A percentile compares a stretch with the other conserved stretches of the same genome.
phyloP scores from a whole-genome alignment of 2,113 vertebrate species.

The Cololabis saira region DNA sequence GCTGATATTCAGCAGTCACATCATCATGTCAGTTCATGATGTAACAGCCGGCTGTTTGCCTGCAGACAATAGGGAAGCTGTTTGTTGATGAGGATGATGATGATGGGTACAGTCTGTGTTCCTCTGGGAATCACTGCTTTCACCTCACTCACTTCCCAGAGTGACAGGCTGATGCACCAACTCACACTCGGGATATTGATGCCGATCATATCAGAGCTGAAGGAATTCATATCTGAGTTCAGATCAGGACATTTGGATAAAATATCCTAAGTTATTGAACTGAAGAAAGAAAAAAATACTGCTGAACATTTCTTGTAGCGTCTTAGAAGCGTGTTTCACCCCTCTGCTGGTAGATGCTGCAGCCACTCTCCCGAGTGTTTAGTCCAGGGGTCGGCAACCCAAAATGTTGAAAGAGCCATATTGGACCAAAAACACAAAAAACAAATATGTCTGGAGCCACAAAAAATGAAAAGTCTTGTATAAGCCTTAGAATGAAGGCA shows the following conservation, averaged over 20 bases:
- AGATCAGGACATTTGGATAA: neutral
- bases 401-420: too few species aligned
- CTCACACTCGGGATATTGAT: neutral
- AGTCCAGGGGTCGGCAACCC: too few species aligned
- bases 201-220: neutral
- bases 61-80: constrained; percentile 24
- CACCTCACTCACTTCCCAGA: constrained; percentile 17
- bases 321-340: too few species aligned
- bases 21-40: constrained; percentile 22
- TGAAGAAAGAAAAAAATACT: neutral
- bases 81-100: constrained; percentile 40
- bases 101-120: constrained; percentile 34
- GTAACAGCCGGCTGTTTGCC: constrained; percentile 26
- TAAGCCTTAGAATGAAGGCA: too few species aligned
- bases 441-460: too few species aligned
- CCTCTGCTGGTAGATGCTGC: too few species aligned
- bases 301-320: neutral
- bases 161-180: neutral
- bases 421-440: too few species aligned
- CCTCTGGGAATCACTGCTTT: constrained; percentile 6
- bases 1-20: constrained; percentile 23
- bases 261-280: neutral
- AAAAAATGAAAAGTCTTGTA: too few species aligned
- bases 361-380: too few species aligned
- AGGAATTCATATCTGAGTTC: neutral